These are phyloP conservation scores for Ametastegia equiseti DNA, from an alignment of 2,888 invertebrate species.

Conservation along the genomic window DNA sequence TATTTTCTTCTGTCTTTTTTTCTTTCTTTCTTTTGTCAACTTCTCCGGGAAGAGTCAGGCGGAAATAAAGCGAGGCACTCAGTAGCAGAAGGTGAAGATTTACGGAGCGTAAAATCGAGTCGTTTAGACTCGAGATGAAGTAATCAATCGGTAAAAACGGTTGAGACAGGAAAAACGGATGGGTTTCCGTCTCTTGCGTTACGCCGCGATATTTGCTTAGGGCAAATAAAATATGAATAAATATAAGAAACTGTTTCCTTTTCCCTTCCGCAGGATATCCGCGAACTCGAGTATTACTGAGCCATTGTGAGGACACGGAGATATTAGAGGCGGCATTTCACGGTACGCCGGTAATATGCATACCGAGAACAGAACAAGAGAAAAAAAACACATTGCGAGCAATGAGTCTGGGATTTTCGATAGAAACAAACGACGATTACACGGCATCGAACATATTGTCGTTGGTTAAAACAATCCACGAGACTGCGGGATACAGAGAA, in stretches of 20 bases:
- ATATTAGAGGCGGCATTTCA: conserved; percentile 70
- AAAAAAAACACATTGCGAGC: conserved; percentile 64
- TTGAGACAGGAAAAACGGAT: neutral
- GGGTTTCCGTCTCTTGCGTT: neutral
- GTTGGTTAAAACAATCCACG: conserved; percentile 62
- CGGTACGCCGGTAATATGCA: conserved; percentile 71
- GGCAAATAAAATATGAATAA: neutral
- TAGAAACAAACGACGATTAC: conserved; percentile 54
- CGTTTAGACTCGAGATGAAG: conserved; percentile 23
- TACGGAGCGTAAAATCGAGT: conserved; percentile 39
- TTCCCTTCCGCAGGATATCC: conserved; percentile 64
- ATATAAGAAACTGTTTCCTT: neutral
- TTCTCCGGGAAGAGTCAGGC: neutral
- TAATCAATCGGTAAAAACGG: conserved; percentile 23
- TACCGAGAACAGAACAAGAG: conserved; percentile 68
- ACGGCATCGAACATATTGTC: conserved; percentile 57
- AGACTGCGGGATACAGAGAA: conserved; percentile 65
- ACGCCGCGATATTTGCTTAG: neutral
- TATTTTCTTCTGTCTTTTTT: neutral
- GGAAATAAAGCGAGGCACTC: conserved; percentile 33
- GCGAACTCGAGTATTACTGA: conserved; percentile 67
- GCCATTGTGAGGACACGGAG: conserved; percentile 71
- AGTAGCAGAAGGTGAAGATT: conserved; percentile 19
- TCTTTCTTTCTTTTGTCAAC: neutral
- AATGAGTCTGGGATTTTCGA: conserved; percentile 64